phyloP scores from a whole-genome alignment of 1,140 invertebrate species.

The Acromyrmex charruanus region DNA sequence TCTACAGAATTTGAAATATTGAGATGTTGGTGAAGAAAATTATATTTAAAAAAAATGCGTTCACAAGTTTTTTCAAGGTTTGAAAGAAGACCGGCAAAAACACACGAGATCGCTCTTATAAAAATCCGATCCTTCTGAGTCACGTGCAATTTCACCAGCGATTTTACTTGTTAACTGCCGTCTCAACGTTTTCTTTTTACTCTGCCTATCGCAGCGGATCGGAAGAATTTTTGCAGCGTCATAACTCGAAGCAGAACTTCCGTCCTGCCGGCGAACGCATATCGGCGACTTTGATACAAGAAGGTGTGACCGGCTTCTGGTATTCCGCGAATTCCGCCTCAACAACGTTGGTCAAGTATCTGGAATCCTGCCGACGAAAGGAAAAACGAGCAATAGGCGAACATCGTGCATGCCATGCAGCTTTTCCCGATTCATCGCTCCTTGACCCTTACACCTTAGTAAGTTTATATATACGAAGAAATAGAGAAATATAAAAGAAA shows the following conservation, averaged over 20 bases:
- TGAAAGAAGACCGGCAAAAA: background rate
- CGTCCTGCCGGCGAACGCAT: constrained; percentile 6
- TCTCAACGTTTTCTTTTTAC: constrained; percentile 29
- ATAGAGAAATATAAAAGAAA: constrained; percentile 25
- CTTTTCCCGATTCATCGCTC: constrained; percentile 12
- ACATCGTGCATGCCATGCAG: background rate
- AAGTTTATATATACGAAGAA: constrained; percentile 18
- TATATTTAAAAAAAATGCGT: constrained; percentile 10
- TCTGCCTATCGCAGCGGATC: constrained; percentile 27
- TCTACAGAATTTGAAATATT: background rate
- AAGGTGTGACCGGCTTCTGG: constrained; percentile 48
- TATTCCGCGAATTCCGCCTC: constrained; percentile 45
- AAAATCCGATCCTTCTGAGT: constrained; percentile 19
- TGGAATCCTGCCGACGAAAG: constrained; percentile 34
- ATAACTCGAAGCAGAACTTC: constrained; percentile 38
- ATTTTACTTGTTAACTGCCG: constrained; percentile 45
- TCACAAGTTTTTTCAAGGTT: background rate
- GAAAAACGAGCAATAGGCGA: constrained; percentile 3
- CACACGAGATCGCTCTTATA: background rate
- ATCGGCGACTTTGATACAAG: constrained; percentile 36
- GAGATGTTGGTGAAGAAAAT: background rate
- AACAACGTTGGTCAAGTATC: constrained; percentile 48
- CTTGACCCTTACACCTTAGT: constrained; percentile 43
- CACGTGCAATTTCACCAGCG: constrained; percentile 17
- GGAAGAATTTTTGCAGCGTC: constrained; percentile 61